phyloP scores from a whole-genome alignment of 2,797 vertebrate genomes.

The Alcedo quadribrachys region DNA sequence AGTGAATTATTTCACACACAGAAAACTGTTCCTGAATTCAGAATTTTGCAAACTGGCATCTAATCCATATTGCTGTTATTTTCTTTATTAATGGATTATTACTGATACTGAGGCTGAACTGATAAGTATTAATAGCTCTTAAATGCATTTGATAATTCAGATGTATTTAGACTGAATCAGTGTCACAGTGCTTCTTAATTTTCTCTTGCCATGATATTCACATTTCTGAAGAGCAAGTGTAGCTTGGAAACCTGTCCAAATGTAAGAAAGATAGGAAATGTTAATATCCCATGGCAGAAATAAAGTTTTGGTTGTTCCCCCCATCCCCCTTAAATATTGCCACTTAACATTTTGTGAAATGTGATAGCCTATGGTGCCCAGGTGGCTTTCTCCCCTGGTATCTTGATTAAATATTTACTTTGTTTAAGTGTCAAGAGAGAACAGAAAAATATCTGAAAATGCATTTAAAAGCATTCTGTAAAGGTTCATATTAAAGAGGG shows the following conservation, averaged over 20 bases:
- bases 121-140: neutral
- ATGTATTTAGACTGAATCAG: neutral
- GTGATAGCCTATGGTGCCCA: neutral
- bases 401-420: slow-evolving; percentile 53
- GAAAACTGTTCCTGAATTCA: neutral
- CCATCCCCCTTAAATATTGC: neutral
- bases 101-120: neutral
- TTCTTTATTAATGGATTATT: neutral
- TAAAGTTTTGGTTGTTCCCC: neutral
- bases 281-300: neutral
- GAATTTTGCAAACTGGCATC: neutral
- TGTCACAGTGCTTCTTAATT: neutral
- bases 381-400: slow-evolving; percentile 10
- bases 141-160: neutral
- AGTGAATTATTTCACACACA: neutral
- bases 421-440: slow-evolving; percentile 23
- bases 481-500: slow-evolving; percentile 8
- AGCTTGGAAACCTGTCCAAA: neutral
- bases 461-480: slow-evolving; percentile 20
- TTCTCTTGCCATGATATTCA: neutral
- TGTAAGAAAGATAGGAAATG: neutral
- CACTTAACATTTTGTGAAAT: slow-evolving; percentile 25
- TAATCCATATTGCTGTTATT: neutral
- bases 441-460: slow-evolving; percentile 25
- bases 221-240: neutral